Base-by-base conservation (phyloP, 2,888 invertebrate genomes). In the Drosophila falleni region DNA sequence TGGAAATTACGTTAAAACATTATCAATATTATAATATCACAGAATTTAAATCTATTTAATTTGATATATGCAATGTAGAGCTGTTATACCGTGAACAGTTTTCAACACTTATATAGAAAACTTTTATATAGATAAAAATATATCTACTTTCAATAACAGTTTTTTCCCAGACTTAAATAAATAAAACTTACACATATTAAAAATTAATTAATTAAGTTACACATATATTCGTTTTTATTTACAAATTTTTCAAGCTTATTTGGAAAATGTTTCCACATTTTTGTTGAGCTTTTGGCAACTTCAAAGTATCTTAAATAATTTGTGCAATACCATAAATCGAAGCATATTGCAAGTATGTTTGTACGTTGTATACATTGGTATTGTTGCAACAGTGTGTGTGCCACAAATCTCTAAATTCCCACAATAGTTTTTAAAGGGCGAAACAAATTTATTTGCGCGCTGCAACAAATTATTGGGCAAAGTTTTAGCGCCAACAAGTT, bases 401-500 rank as follows among this genome's bases (percentile, higher is more conserved):
- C 81, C 70, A 85, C 82, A 89, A 89, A 89, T 87, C 88, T 79
- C 79, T 65, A 74, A 83, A 84, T 87, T 84, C 88, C 84, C 89
- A 64, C 82, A 84, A 84, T 89, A 89, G 89, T 89, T 84, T 89
- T 89, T 67, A 75, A 81, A 89, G 80, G 77, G 81, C 33, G 55
- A 85, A 85, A 70, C 62, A 78, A 89, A 83, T 89, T 88, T 86
- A 86, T 86, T 77, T 82, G 69, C 70, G 67, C 76, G 71, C 73
- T 76, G 60, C 87, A 74, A 83, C 67, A 87, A 79, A 74, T 70
- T 71, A 76, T 68, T 67, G 69, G 73, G 78, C 23, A 72, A 78
- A 78, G 66, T 81, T 78, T 74, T 64, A 56, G 66, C 62, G 75
- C 89, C 71, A 84, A 87, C 89, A 84, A 84, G 86, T 84, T 87